Conservation (phyloP, 1,140 invertebrate genomes). For the Trichonephila clavata region DNA sequence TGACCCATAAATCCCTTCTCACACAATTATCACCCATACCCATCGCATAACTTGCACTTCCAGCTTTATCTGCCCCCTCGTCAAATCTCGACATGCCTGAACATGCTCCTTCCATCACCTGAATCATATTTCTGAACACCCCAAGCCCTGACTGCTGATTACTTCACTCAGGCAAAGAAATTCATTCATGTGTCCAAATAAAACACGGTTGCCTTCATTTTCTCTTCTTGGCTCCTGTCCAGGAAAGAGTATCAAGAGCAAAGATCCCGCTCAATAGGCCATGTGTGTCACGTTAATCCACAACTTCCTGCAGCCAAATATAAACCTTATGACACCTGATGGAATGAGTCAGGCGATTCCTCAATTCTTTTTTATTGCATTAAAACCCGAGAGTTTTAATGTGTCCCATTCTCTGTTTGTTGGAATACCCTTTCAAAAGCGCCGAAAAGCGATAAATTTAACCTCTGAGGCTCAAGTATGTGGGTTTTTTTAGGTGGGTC, state of each 20-base stretch:
- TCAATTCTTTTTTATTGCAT: background rate
- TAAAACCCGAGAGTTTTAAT: background rate
- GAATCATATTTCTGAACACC: background rate
- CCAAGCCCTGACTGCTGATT: background rate
- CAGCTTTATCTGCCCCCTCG: too few relatives aligned
- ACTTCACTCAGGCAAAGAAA: slow-evolving; percentile 1
- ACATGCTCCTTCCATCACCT: slow-evolving; percentile 1
- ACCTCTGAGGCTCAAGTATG: background rate
- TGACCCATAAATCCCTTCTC: background rate
- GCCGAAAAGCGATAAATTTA: slow-evolving; percentile 38
- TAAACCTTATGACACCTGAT: slow-evolving; percentile 34
- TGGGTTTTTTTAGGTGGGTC: slow-evolving; percentile 5
- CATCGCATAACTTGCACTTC: background rate
- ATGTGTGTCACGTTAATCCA: slow-evolving; percentile 37
- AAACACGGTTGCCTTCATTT: background rate
- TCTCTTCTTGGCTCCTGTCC: background rate
- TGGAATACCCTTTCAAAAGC: background rate
- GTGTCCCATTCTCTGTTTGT: slow-evolving; percentile 11
- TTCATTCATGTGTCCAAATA: slow-evolving; percentile 23
- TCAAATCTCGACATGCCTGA: background rate
- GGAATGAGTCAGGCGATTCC: background rate
- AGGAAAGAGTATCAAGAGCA: slow-evolving; percentile 3
- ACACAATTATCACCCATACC: background rate
- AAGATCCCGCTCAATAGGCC: slow-evolving; percentile 28
- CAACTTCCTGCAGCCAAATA: slow-evolving; percentile 40